Evolutionary conservation across 2,113 vertebrate genomes (phyloP), one percentile per base, ranked within the genome.

Genomic region (Hemiscyllium ocellatum): DNA sequence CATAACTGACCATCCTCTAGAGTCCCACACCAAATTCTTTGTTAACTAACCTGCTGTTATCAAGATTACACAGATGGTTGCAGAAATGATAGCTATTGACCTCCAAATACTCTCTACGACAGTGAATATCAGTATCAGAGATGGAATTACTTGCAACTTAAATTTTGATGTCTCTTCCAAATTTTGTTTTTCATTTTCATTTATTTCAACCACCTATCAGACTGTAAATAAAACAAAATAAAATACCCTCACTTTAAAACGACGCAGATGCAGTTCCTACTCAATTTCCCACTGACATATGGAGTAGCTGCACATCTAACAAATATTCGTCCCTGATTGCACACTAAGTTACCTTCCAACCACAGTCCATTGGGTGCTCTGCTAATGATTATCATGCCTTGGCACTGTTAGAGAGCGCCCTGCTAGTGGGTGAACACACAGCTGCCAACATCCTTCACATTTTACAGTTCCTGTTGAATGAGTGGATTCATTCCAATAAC

Each of bases 391-490:
- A 95, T 72, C 94, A 95, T 72, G 94, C 94, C 47, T 95, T 95
- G 94, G 94, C 91, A 70, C 91, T 47, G 91, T 47, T 69, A 47
- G 91, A 94, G 66, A 69, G 68, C 91, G 66, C 94, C 94, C 68
- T 95, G 94, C 70, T 95, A 47, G 94, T 72, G 94, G 94, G 94
- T 95, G 94, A 95, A 95, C 47, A 33, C 94, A 95, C 94, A 95
- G 94, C 94, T 95, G 94, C 94, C 68, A 95, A 95, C 94, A 95
- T 95, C 66, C 69, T 95, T 95, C 94, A 95, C 69, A 72, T 95
- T 95, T 95, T 95, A 95, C 94, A 95, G 94, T 95, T 95, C 94
- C 47, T 95, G 94, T 95, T 95, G 94, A 95, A 95, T 95, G 94
- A 95, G 94, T 95, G 94, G 94, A 95, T 72, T 95, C 94, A 72